phyloP scores from a whole-genome alignment of 2,797 vertebrate genomes.

The Rallus crepitans region DNA sequence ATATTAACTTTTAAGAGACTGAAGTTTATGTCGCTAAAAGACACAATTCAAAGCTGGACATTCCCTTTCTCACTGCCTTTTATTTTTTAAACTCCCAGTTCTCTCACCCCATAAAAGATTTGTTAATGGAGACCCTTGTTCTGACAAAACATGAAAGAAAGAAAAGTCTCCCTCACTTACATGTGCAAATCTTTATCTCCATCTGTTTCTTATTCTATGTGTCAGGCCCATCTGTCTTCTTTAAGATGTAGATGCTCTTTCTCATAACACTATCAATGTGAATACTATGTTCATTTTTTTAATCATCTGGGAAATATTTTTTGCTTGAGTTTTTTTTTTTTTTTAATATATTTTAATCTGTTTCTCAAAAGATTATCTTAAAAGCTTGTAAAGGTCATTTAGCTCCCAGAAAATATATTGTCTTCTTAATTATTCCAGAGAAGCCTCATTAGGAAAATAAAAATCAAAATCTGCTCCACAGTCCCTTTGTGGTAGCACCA shows the following conservation, averaged over 20 bases:
- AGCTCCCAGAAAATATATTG: background rate
- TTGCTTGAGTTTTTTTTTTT: background rate
- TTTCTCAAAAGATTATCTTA: background rate
- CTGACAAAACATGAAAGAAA: constrained; percentile 9
- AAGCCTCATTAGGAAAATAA: background rate
- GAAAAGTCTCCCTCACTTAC: constrained; percentile 1
- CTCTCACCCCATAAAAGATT: constrained; percentile 46
- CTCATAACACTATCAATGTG: background rate
- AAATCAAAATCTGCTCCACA: background rate
- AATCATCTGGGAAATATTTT: constrained; percentile 33
- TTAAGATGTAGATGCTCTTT: constrained; percentile 28
- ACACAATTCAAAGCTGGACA: constrained; percentile 1
- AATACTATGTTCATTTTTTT: constrained; percentile 34
- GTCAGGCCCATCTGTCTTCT: constrained; percentile 18
- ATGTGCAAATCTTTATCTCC: constrained; percentile 29
- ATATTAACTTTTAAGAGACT: background rate
- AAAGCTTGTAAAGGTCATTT: background rate
- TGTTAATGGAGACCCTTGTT: background rate
- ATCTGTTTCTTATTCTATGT: constrained; percentile 44
- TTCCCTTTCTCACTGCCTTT: background rate
- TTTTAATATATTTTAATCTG: background rate
- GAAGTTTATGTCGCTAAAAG: background rate
- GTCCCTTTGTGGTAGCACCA: background rate
- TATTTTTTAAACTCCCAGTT: background rate
- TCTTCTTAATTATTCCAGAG: background rate